phyloP scores from a whole-genome alignment of 2,888 invertebrate genomes.

The Drosophila merina region DNA sequence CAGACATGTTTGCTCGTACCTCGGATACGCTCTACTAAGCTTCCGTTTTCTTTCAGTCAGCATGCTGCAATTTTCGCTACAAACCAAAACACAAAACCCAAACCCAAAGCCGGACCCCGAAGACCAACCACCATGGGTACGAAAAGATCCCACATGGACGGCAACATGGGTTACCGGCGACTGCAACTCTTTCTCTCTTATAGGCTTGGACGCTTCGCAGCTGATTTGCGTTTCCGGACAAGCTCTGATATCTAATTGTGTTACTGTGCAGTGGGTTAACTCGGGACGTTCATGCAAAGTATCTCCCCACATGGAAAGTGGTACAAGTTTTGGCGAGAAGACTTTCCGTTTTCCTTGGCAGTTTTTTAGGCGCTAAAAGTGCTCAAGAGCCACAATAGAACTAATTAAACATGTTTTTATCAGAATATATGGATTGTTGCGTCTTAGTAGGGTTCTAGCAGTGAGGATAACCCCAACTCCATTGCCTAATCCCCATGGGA shows the following conservation, averaged over 20 bases:
- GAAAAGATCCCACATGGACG: slow-evolving; percentile 21
- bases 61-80: slow-evolving; percentile 64
- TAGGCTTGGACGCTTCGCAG: slow-evolving; percentile 33
- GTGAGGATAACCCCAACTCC: too few species aligned
- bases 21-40: slow-evolving; percentile 82
- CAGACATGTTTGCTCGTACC: slow-evolving; percentile 63
- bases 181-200: slow-evolving; percentile 22
- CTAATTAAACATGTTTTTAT: too few species aligned
- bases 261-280: slow-evolving; percentile 62
- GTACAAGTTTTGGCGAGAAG: slow-evolving; percentile 3
- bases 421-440: too few species aligned
- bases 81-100: slow-evolving; percentile 36
- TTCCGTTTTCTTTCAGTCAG: slow-evolving; percentile 62
- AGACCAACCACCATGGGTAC: slow-evolving; percentile 53
- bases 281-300: slow-evolving; percentile 42
- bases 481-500: slow-evolving; percentile 20
- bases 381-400: neutral
- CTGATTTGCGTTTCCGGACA: slow-evolving; percentile 65
- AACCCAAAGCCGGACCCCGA: slow-evolving; percentile 35
- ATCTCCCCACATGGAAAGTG: slow-evolving; percentile 18
- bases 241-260: slow-evolving; percentile 70
- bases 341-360: neutral
- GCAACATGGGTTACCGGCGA: neutral
- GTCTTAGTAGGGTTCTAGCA: too few species aligned
- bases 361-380: neutral